Evolutionary conservation across 2,797 vertebrate species (phyloP).

Genomic region (Pterois miles): DNA sequence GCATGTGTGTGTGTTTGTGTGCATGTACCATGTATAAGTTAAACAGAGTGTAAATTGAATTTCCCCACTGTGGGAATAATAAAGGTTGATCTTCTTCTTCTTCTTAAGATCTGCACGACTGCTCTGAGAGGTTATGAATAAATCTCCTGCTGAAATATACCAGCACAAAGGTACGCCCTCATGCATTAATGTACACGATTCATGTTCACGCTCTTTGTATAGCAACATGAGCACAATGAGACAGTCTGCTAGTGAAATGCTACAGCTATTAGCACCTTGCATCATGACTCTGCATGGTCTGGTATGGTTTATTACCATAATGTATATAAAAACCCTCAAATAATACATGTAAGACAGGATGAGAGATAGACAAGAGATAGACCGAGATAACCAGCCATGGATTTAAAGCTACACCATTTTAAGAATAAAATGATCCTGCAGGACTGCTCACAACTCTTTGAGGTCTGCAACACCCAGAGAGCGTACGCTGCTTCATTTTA

Average conservation of each 20-base stretch:
- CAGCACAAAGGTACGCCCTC: background rate
- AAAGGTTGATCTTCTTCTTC: too few species aligned
- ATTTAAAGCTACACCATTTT: background rate
- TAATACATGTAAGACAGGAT: background rate
- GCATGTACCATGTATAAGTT: too few species aligned
- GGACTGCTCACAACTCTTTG: background rate
- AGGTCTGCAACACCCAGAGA: background rate
- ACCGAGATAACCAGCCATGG: background rate
- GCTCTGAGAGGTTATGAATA: background rate
- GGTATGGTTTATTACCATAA: background rate
- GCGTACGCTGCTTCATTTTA: background rate
- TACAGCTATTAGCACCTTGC: conserved; percentile 9
- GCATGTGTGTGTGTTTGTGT: too few species aligned
- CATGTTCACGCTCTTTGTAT: background rate
- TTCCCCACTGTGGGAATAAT: too few species aligned
- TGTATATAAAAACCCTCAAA: background rate
- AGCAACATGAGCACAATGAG: background rate
- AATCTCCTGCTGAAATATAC: background rate
- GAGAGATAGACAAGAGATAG: background rate
- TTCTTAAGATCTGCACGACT: too few species aligned
- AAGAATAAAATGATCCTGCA: background rate
- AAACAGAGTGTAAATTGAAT: too few species aligned
- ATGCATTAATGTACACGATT: background rate
- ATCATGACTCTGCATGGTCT: conserved; percentile 11
- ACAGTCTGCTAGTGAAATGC: conserved; percentile 3